These are phyloP conservation scores for Ciconia maguari DNA, from an alignment of 2,113 vertebrate species.

Conservation along the genomic window DNA sequence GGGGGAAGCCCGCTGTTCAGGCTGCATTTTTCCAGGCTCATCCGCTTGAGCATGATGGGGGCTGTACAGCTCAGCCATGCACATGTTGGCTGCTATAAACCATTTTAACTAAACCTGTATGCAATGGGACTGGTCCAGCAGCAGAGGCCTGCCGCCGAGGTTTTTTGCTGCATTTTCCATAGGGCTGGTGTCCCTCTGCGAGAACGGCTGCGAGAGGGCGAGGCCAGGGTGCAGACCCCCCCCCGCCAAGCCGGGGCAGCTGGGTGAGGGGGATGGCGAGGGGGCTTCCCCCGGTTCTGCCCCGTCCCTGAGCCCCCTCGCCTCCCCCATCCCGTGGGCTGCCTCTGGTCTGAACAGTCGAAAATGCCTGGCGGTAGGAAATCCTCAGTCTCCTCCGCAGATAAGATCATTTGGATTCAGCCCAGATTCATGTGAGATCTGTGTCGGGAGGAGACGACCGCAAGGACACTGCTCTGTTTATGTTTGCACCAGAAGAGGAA, in stretches of 20 bases:
- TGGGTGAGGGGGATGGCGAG: rapidly evolving
- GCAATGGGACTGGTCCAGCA: background rate
- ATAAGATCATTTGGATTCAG: constrained; percentile 42
- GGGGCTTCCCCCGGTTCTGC: background rate
- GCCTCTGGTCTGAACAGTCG: background rate
- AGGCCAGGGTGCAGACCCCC: background rate
- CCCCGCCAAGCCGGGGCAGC: rapidly evolving
- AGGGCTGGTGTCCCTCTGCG: background rate
- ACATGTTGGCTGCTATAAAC: background rate
- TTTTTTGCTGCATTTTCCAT: background rate
- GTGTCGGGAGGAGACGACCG: background rate
- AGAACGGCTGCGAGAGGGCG: background rate
- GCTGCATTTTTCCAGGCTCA: background rate
- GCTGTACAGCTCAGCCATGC: background rate
- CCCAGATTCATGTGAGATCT: constrained; percentile 19
- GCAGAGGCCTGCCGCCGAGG: background rate
- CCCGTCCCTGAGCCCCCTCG: background rate
- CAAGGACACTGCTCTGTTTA: constrained; percentile 35
- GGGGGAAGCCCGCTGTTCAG: background rate
- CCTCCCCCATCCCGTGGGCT: background rate
- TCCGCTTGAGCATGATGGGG: background rate
- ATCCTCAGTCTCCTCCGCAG: background rate
- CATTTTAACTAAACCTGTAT: background rate
- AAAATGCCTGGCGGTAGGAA: background rate
- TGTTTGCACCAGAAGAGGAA: background rate